Percentiles rank a stretch among this genome's conserved stretches.
Conservation (phyloP, 2,888 invertebrate species). For the Eueremaeus valkanovi region DNA sequence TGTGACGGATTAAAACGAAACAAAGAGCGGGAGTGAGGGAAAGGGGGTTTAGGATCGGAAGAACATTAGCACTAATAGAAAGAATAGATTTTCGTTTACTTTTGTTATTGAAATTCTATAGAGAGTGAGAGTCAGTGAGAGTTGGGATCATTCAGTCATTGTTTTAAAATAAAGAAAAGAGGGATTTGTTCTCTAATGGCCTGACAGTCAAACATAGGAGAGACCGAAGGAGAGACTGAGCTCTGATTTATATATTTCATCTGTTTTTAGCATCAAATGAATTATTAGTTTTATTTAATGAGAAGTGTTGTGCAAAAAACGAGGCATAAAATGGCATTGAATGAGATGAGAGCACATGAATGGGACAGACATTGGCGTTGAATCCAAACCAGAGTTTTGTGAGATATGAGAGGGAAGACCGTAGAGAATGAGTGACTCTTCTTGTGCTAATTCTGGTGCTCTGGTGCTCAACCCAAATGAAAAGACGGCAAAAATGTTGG, state of each 20-base stretch:
- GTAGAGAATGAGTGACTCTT: neutral
- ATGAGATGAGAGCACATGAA: neutral
- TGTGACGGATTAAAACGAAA: neutral
- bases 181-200: neutral
- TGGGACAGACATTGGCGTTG: neutral
- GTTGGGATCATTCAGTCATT: neutral
- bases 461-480: too few relatives aligned
- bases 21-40: neutral
- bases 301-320: neutral
- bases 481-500: too few relatives aligned
- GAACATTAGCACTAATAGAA: neutral
- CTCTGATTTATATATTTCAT: conserved; percentile 23
- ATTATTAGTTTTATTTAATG: conserved; percentile 23
- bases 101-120: neutral
- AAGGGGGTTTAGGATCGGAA: neutral
- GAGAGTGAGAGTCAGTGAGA: neutral
- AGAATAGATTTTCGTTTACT: neutral
- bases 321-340: neutral
- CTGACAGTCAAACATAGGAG: neutral
- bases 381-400: neutral
- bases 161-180: neutral
- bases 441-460: too few relatives aligned
- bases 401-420: neutral
- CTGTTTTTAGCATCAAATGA: conserved; percentile 9
- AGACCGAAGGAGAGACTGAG: neutral